A percentile compares a stretch with the other conserved stretches of the same genome.
Conservation (phyloP, 2,888 invertebrate genomes). For the Loripinus fragilis region DNA sequence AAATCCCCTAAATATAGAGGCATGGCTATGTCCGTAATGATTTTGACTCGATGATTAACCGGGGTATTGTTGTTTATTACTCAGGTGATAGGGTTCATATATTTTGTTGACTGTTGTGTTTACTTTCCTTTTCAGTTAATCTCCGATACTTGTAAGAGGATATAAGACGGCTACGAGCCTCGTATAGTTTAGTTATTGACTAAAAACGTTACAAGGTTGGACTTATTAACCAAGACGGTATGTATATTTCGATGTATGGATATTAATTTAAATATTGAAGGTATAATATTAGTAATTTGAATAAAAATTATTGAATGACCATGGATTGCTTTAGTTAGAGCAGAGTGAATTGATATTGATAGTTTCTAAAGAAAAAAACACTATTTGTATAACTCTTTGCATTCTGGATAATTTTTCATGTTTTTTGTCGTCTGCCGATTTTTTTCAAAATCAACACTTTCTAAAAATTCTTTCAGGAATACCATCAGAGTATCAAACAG, state of each 20-base stretch:
- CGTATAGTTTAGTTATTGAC: constrained; percentile 17
- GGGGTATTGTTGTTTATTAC: constrained; percentile 15
- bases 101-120: constrained; percentile 44
- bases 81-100: constrained; percentile 14
- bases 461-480: too few relatives aligned
- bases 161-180: constrained; percentile 25
- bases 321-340: background rate
- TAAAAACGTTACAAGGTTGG: background rate
- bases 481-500: too few relatives aligned
- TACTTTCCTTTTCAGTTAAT: constrained; percentile 51
- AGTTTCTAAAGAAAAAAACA: background rate
- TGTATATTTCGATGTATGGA: background rate
- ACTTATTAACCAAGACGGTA: background rate
- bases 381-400: constrained; percentile 1
- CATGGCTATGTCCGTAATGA: background rate
- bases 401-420: too few relatives aligned
- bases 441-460: too few relatives aligned
- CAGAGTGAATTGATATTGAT: constrained; percentile 6
- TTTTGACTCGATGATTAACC: constrained; percentile 11
- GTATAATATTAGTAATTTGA: background rate
- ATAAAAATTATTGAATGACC: background rate
- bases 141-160: constrained; percentile 34
- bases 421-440: too few relatives aligned
- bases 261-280: background rate
- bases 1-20: constrained; percentile 10